A percentile compares a stretch with the other conserved stretches of the same genome.
These are phyloP conservation scores for Otolemur garnettii DNA, from an alignment of 2,113 vertebrate genomes.

Conservation along the genomic window DNA sequence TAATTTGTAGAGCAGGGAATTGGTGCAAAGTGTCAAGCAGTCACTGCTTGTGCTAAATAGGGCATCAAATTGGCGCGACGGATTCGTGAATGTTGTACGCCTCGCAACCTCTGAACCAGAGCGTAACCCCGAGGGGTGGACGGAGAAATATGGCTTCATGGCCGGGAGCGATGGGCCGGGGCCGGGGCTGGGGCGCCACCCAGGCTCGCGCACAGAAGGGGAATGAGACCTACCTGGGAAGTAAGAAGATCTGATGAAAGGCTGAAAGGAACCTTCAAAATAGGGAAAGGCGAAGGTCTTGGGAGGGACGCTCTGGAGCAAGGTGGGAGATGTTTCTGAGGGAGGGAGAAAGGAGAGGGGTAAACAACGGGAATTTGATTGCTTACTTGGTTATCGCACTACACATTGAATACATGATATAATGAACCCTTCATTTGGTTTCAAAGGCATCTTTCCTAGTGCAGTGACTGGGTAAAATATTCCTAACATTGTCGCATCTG, in stretches of 20 bases:
- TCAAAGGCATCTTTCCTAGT: not conserved
- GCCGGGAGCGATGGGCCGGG: not conserved
- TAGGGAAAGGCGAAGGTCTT: conserved; percentile 95
- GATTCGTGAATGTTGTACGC: conserved; percentile 90
- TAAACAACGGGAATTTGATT: not conserved
- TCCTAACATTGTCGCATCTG: not conserved
- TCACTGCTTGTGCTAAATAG: conserved; percentile 93
- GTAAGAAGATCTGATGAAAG: conserved; percentile 95
- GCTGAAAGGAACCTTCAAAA: conserved; percentile 95
- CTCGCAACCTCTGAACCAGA: conserved; percentile 90
- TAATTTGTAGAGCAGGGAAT: conserved; percentile 95
- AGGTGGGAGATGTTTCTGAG: conserved; percentile 88
- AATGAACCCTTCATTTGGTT: not conserved
- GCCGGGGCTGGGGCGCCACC: not conserved
- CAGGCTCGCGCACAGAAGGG: not conserved
- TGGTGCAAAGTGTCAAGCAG: conserved; percentile 93
- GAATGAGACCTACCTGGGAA: conserved; percentile 92
- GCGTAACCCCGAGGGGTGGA: conserved; percentile 81
- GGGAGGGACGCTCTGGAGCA: conserved; percentile 90
- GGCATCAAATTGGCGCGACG: conserved; percentile 94
- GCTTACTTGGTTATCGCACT: not conserved
- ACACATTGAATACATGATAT: not conserved
- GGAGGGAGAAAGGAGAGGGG: not conserved
- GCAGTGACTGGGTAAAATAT: not conserved
- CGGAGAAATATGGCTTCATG: conserved; percentile 61